Evolutionary conservation across 2,113 vertebrate genomes (phyloP).

Genomic region (Rafetus swinhoei): DNA sequence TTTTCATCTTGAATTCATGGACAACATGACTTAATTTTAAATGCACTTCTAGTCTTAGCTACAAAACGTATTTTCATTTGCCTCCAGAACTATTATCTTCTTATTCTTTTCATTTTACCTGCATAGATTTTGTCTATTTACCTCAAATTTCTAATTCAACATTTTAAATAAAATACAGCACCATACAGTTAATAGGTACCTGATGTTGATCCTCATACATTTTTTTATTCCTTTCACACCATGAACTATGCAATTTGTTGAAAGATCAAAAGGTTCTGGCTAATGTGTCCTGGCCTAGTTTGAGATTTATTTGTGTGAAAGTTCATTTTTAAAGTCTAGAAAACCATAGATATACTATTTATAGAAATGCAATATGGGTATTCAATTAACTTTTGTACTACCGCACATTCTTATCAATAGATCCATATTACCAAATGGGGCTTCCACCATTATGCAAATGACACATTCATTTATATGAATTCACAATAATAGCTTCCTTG

Average conservation of each 20-base stretch:
- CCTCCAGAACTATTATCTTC: background rate
- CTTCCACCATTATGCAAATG: no score
- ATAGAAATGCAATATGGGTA: no score
- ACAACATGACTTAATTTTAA: background rate
- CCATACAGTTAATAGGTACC: background rate
- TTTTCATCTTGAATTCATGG: background rate
- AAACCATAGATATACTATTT: no score
- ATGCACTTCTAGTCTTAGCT: background rate
- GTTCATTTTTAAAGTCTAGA: no score
- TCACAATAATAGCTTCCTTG: no score
- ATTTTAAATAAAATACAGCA: background rate
- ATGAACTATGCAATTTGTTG: background rate
- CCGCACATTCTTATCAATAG: no score
- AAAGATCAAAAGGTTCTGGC: no score
- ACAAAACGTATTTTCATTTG: slow-evolving; percentile 12
- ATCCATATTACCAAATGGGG: no score
- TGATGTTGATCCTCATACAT: background rate
- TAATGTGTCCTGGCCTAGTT: background rate
- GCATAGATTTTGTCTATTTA: background rate
- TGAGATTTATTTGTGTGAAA: background rate
- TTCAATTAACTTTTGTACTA: no score
- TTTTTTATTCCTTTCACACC: background rate
- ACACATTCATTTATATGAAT: no score
- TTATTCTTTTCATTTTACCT: background rate
- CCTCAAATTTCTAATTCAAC: background rate